A percentile compares a stretch with the other conserved stretches of the same genome.
These are phyloP conservation scores for Pachycephala philippinensis DNA, from an alignment of 2,113 vertebrate species.

Conservation along the genomic window DNA sequence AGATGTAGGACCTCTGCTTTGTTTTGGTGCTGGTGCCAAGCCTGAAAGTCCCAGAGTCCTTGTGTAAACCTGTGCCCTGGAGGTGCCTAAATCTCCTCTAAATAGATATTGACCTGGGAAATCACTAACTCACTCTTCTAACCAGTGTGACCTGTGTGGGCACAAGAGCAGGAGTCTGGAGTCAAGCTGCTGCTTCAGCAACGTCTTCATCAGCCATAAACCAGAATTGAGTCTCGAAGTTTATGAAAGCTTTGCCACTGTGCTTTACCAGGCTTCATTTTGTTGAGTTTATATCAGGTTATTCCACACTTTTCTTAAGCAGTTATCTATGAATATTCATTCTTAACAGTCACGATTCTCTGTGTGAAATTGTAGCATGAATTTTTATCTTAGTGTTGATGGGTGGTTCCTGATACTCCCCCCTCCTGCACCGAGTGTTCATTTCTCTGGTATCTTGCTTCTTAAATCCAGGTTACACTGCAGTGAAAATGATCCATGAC, in stretches of 20 bases:
- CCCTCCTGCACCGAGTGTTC: not conserved
- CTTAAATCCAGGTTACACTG: not conserved
- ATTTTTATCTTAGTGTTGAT: not conserved
- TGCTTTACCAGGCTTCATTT: not conserved
- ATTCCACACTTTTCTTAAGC: not conserved
- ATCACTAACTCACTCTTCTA: not conserved
- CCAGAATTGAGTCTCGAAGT: not conserved
- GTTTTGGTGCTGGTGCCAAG: not conserved
- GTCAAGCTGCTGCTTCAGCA: not conserved
- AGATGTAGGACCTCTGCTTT: not conserved
- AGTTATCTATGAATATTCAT: not conserved
- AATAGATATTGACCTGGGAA: not conserved
- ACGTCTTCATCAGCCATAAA: not conserved
- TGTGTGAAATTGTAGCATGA: not conserved
- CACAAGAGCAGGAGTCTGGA: not conserved
- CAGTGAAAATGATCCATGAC: not conserved
- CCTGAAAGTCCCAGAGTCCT: not conserved
- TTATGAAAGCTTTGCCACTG: not conserved
- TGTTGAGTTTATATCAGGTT: not conserved
- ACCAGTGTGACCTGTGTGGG: not conserved
- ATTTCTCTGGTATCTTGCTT: not conserved
- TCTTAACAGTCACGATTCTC: not conserved
- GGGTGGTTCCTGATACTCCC: not conserved
- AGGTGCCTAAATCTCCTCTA: not conserved
- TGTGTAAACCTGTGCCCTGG: not conserved